Evolutionary conservation across 1,140 invertebrate species (phyloP).

Genomic region (Mylabris phalerata): DNA sequence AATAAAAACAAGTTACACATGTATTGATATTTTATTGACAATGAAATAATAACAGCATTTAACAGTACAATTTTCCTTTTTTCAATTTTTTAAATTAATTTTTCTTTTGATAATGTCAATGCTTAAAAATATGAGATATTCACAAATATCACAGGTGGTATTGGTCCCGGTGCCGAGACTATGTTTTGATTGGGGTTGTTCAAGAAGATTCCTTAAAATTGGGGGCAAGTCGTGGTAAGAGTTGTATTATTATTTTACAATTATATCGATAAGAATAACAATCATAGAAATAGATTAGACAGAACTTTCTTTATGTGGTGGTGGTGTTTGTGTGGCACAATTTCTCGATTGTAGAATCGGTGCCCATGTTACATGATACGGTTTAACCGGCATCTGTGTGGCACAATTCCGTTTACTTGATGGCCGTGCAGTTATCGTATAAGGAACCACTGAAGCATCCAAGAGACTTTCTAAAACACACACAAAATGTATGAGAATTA

Average conservation of each 20-base stretch:
- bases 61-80: constrained; percentile 12
- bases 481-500: too few species aligned
- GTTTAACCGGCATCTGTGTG: constrained; percentile 42
- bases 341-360: constrained; percentile 40
- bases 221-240: background rate
- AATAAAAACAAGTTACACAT: constrained; percentile 21
- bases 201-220: background rate
- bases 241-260: too few species aligned
- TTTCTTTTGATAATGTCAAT: constrained; percentile 35
- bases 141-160: constrained; percentile 45
- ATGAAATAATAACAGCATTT: constrained; percentile 39
- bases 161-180: constrained; percentile 42
- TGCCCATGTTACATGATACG: constrained; percentile 43
- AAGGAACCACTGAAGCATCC: constrained; percentile 35
- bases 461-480: constrained; percentile 36
- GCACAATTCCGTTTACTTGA: constrained; percentile 40
- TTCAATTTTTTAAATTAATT: background rate
- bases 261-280: too few species aligned
- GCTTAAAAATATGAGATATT: constrained; percentile 42
- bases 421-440: constrained; percentile 39
- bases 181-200: constrained; percentile 34
- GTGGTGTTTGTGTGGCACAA: constrained; percentile 40
- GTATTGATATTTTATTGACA: constrained; percentile 39
- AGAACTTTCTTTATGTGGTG: constrained; percentile 42
- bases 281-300: constrained; percentile 28